A percentile compares a stretch with the other conserved stretches of the same genome.
Conservation (phyloP, 2,797 vertebrate species). For the Pseudocheirus occidentalis region DNA sequence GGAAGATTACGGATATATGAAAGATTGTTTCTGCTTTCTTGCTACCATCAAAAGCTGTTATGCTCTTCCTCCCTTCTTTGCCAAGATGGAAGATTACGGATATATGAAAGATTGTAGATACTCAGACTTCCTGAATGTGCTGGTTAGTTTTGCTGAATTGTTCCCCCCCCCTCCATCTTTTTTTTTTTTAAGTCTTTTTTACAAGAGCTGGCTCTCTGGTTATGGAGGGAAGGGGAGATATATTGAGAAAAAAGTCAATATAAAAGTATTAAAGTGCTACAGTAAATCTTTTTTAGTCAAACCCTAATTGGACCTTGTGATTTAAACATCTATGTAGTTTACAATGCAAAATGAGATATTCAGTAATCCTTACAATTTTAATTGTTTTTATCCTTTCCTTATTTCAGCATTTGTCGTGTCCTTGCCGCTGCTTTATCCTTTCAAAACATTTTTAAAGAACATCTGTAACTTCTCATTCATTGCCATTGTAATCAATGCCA, state of each 20-base stretch:
- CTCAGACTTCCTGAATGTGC: neutral
- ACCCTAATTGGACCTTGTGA: neutral
- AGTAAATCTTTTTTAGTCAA: neutral
- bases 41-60: no score
- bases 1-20: no score
- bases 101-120: neutral
- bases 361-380: neutral
- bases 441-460: neutral
- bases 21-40: neutral
- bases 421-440: neutral
- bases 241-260: neutral
- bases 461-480: neutral
- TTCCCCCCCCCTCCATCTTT: neutral
- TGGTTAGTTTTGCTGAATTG: neutral
- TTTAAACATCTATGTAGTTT: neutral
- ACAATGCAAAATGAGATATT: neutral
- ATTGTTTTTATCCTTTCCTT: neutral
- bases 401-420: neutral
- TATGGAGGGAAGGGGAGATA: neutral
- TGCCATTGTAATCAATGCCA: neutral
- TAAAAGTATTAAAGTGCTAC: neutral
- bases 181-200: neutral
- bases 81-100: no score
- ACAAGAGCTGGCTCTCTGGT: neutral
- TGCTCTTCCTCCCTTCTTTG: no score